Evolutionary conservation across 2,888 invertebrate genomes (phyloP).

Genomic region (Mayetiola destructor): DNA sequence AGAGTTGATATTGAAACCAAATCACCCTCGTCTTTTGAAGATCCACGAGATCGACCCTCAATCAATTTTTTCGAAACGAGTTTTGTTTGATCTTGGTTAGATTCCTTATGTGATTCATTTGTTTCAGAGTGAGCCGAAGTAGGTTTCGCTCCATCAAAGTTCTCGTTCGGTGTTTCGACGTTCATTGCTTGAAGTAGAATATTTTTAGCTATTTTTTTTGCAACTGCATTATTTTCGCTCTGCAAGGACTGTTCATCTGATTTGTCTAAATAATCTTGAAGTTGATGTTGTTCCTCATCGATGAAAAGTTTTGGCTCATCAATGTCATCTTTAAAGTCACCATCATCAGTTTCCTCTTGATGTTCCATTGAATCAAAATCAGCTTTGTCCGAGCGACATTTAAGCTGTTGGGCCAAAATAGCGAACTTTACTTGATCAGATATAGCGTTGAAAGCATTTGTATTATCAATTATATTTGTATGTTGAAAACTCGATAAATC

Average conservation of each 20-base stretch:
- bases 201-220: slow-evolving; percentile 44
- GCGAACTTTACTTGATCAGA: slow-evolving; percentile 60
- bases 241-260: slow-evolving; percentile 1
- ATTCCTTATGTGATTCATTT: slow-evolving; percentile 36
- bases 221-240: slow-evolving; percentile 36
- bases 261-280: slow-evolving; percentile 21
- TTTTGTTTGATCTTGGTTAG: slow-evolving; percentile 29
- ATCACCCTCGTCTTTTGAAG: slow-evolving; percentile 40
- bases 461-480: neutral
- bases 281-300: slow-evolving; percentile 32
- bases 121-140: slow-evolving; percentile 24
- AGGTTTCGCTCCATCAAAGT: neutral
- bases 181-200: slow-evolving; percentile 40
- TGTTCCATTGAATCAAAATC: slow-evolving; percentile 17
- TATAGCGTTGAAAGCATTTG: slow-evolving; percentile 28
- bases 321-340: slow-evolving; percentile 31
- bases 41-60: neutral
- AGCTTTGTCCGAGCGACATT: slow-evolving; percentile 35
- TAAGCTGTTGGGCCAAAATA: slow-evolving; percentile 62
- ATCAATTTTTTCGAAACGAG: slow-evolving; percentile 20
- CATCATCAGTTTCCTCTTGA: slow-evolving; percentile 12
- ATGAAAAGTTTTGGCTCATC: slow-evolving; percentile 38
- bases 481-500: neutral
- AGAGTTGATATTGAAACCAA: slow-evolving; percentile 64
- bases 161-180: neutral